Evolutionary conservation across 2,888 invertebrate species (phyloP), one percentile per base, ranked within the genome.

Genomic region (Trissonchulus sp.): DNA sequence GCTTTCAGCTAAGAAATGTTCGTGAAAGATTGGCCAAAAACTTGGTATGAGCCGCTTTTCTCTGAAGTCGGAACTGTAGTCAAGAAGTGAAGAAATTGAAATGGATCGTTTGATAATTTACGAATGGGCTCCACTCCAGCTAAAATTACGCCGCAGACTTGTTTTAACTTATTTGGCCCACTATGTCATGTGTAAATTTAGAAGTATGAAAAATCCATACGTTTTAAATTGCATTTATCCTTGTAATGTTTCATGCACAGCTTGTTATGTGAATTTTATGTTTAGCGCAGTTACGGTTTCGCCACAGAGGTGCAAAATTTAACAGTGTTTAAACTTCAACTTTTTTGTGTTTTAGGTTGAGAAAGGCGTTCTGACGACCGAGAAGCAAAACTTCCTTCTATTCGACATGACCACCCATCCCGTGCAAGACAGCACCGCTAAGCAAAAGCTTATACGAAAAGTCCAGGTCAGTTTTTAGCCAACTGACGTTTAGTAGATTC

Each of bases 331-430:
- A n/a, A n/a, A n/a, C n/a, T n/a, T n/a, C n/a, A n/a, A n/a, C n/a
- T n/a, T n/a, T n/a, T n/a, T n/a, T n/a, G n/a, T n/a, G n/a, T 69
- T 35, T 31, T 18, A 69, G 71, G 71, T 98, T 60, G 99, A 99
- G 86, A 99, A 99, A 86, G 98, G 98, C 80, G 97, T 99, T 63
- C 89, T 98, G 80, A 97, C 98, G 77, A 99, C 98, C 77, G 98
- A 99, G 86, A 99, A 98, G 88, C 98, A 99, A 87, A 99, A 99
- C 87, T 99, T 99, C 87, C 89, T 99, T 82, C 89, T 99, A 76
- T 99, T 99, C 86, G 99, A 99, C 88, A 99, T 99, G 97, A 99
- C 99, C 74, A 99, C 99, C 81, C 99, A 99, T 89, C 99, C 99
- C 63, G 89, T 99, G 78, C 94, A 93, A 79, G 97, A 99, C 86